Evolutionary conservation across 2,113 vertebrate species (phyloP).

Genomic region (Ammodramus savannarum): DNA sequence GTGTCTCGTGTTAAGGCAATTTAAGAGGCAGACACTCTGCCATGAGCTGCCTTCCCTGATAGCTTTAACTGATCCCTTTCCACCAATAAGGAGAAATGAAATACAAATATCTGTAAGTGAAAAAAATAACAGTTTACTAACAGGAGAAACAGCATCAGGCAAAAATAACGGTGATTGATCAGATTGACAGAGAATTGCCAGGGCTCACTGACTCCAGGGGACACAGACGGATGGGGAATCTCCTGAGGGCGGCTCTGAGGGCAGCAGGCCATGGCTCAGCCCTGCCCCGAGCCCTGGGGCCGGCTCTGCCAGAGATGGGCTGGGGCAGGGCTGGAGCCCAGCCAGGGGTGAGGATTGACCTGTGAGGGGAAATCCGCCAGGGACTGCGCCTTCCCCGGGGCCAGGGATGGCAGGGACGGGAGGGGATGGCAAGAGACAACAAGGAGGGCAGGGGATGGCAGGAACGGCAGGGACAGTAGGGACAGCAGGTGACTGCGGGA

Average conservation of each 20-base stretch:
- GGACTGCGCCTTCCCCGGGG: too few relatives aligned
- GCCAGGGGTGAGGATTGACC: rapidly evolving
- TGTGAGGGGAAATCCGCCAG: not conserved
- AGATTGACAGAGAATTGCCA: not conserved
- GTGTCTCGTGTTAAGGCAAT: not conserved
- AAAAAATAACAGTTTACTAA: not conserved
- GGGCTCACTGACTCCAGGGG: not conserved
- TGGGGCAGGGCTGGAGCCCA: not conserved
- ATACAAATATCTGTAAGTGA: not conserved
- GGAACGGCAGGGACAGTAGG: too few relatives aligned
- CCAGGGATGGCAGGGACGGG: too few relatives aligned
- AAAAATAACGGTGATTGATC: not conserved
- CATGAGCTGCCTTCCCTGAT: not conserved
- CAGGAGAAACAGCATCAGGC: not conserved
- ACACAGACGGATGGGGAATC: rapidly evolving
- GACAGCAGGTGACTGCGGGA: too few relatives aligned
- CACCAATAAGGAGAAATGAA: not conserved
- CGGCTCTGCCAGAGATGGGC: not conserved
- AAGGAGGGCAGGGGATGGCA: not conserved
- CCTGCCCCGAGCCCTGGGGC: rapidly evolving
- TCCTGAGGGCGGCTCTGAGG: not conserved
- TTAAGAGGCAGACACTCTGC: not conserved
- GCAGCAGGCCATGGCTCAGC: not conserved
- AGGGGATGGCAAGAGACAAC: not conserved
- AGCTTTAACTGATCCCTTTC: not conserved